A percentile compares a stretch with the other conserved stretches of the same genome.
These are phyloP conservation scores for Ichneumoninae sp. DNA, from an alignment of 2,888 invertebrate genomes.

Conservation along the genomic window DNA sequence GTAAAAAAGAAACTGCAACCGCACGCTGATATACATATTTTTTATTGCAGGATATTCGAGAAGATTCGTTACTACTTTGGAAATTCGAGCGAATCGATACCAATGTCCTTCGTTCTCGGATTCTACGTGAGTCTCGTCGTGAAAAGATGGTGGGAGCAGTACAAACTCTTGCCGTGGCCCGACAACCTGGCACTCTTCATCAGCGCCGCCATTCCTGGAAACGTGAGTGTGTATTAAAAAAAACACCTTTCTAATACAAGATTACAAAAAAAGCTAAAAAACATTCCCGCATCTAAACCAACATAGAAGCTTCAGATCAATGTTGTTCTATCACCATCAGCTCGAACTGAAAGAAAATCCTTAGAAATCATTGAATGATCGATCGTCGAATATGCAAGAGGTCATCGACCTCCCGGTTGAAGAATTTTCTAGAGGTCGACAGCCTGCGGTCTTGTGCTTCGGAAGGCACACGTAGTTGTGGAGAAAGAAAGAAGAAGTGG, in stretches of 20 bases:
- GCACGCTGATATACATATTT: not conserved
- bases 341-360: not conserved
- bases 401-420: conserved; percentile 51
- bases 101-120: conserved; percentile 97
- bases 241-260: not conserved
- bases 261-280: not conserved
- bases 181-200: conserved; percentile 96
- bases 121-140: conserved; percentile 97
- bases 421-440: conserved; percentile 58
- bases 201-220: conserved; percentile 95
- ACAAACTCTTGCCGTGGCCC: conserved; percentile 96
- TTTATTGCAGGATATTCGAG: conserved; percentile 92
- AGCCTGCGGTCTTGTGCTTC: conserved; percentile 54
- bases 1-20: conserved; percentile 25
- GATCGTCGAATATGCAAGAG: conserved; percentile 26
- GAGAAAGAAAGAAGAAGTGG: conserved; percentile 51
- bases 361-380: not conserved
- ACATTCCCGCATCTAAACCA: not conserved
- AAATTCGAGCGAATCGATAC: conserved; percentile 94
- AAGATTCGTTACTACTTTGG: conserved; percentile 94
- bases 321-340: not conserved
- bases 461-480: conserved; percentile 28
- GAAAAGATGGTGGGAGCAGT: conserved; percentile 98
- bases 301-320: not conserved
- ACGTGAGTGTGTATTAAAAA: conserved; percentile 87